phyloP scores from a whole-genome alignment of 92 coral and sea anemone species.

The Plumapathes pennacea region DNA sequence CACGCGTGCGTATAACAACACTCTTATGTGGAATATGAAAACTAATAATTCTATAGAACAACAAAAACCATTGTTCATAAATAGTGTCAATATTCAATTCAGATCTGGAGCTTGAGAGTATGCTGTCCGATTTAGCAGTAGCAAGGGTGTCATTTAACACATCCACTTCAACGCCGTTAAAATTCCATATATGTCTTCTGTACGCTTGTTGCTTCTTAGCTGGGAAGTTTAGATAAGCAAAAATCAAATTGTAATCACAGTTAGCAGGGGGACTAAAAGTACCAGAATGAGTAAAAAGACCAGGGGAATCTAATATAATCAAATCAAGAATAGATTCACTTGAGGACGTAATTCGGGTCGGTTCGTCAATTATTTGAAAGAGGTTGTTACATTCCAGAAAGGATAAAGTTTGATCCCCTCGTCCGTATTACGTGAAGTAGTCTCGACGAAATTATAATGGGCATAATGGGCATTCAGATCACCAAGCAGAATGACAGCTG shows the following conservation, averaged over 20 bases:
- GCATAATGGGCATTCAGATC: no score
- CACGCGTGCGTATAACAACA: slow-evolving; percentile 12
- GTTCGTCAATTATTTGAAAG: no score
- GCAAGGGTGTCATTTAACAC: background rate
- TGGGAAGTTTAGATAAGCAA: slow-evolving; percentile 1
- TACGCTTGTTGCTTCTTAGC: slow-evolving; percentile 2
- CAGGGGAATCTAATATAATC: slow-evolving; percentile 8
- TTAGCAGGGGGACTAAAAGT: slow-evolving; percentile 20
- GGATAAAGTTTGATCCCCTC: no score
- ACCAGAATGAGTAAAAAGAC: slow-evolving; percentile 2
- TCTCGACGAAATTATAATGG: no score
- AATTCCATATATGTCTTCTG: slow-evolving; percentile 6
- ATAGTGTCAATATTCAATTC: background rate
- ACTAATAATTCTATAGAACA: background rate
- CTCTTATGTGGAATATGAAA: background rate
- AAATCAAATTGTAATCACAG: slow-evolving; percentile 14
- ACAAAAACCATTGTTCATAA: slow-evolving; percentile 4
- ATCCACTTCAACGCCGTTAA: background rate
- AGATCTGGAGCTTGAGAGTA: background rate
- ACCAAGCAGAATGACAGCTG: no score
- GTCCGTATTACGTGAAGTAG: no score
- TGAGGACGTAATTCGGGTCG: no score
- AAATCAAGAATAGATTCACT: slow-evolving; percentile 12
- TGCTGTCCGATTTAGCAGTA: background rate
- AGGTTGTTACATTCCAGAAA: no score